A percentile compares a stretch with the other conserved stretches of the same genome.
These are phyloP conservation scores for Ciconia maguari DNA, from an alignment of 2,113 vertebrate species.

Conservation along the genomic window DNA sequence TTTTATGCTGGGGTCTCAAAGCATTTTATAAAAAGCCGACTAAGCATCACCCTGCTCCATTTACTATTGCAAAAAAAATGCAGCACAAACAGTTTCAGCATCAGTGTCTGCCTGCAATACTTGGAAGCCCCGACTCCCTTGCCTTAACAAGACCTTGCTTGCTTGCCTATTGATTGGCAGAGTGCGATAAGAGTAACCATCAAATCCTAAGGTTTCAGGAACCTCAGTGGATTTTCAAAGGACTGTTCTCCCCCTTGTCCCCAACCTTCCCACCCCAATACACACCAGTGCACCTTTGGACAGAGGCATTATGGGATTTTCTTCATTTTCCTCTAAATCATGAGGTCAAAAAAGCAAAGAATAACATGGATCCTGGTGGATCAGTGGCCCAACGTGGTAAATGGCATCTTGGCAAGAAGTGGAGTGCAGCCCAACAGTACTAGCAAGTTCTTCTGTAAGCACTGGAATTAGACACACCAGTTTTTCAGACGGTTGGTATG, in stretches of 20 bases:
- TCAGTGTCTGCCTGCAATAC: neutral
- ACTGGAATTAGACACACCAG: neutral
- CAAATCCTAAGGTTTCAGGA: neutral
- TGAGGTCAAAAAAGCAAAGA: neutral
- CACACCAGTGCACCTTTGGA: neutral
- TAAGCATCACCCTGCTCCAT: neutral
- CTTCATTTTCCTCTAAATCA: neutral
- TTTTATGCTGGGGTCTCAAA: constrained; percentile 1
- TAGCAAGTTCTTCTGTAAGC: neutral
- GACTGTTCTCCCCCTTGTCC: neutral
- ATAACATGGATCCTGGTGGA: neutral
- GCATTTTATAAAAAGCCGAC: neutral
- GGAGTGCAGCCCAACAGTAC: neutral
- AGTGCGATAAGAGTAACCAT: neutral
- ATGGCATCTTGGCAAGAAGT: neutral
- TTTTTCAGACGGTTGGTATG: neutral
- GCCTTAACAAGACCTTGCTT: neutral
- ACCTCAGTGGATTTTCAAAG: neutral
- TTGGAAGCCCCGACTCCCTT: neutral
- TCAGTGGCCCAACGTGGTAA: neutral
- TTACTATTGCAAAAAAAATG: neutral
- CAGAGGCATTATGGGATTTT: neutral
- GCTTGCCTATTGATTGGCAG: neutral
- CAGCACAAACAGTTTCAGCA: neutral
- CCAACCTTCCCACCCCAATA: neutral